phyloP scores from a whole-genome alignment of 2,888 invertebrate genomes.

The Herminia tarsipennalis region DNA sequence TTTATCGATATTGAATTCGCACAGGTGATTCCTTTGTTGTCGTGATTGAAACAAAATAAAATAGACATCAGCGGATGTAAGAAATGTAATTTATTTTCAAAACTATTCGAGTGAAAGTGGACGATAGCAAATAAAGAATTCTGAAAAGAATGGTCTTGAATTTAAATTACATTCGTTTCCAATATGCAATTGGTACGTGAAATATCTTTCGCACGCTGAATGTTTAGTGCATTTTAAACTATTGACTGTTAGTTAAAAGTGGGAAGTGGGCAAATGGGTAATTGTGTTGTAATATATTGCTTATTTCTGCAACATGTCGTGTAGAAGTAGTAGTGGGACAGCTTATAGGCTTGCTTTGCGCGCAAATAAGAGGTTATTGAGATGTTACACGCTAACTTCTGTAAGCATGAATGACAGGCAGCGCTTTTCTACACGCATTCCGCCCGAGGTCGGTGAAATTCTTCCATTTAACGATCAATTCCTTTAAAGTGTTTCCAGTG shows the following conservation, averaged over 20 bases:
- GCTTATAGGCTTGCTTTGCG: constrained; percentile 48
- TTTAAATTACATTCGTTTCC: constrained; percentile 40
- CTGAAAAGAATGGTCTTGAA: constrained; percentile 35
- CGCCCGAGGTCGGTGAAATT: constrained; percentile 58
- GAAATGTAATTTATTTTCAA: constrained; percentile 26
- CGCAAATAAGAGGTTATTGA: constrained; percentile 59
- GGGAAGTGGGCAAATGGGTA: constrained; percentile 23
- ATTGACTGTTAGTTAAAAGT: constrained; percentile 22
- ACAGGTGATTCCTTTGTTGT: constrained; percentile 55
- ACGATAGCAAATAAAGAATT: constrained; percentile 31
- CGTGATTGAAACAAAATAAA: constrained; percentile 41
- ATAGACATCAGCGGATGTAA: constrained; percentile 31
- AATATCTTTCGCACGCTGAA: constrained; percentile 41
- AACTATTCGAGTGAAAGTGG: constrained; percentile 38
- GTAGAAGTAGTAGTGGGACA: constrained; percentile 31
- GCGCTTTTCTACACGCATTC: constrained; percentile 43
- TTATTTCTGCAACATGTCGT: constrained; percentile 30
- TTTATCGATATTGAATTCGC: constrained; percentile 67
- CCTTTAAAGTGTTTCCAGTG: constrained; percentile 57
- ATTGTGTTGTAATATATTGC: constrained; percentile 10
- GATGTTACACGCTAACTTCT: constrained; percentile 58
- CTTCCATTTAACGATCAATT: constrained; percentile 55
- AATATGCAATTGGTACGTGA: constrained; percentile 43
- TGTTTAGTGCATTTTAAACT: constrained; percentile 28
- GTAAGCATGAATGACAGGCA: constrained; percentile 67